A percentile compares a stretch with the other conserved stretches of the same genome.
Conservation (phyloP, 2,797 vertebrate genomes). For the Pterois miles region DNA sequence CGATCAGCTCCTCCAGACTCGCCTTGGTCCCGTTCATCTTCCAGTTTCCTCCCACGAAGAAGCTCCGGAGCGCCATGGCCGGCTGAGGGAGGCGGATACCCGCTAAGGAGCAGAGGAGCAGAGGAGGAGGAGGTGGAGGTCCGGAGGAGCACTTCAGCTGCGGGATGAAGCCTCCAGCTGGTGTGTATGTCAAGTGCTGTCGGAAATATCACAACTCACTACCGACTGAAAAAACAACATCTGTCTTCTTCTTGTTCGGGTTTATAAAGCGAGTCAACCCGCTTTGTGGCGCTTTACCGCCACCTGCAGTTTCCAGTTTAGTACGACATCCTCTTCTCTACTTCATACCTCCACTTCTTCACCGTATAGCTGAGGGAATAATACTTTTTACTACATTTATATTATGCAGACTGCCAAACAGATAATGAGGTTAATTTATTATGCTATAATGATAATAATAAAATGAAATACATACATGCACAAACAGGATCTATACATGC, state of each 20-base stretch:
- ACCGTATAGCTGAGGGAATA: too few species aligned
- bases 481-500: too few species aligned
- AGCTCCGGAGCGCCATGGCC: conserved; percentile 87
- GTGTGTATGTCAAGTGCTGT: conserved; percentile 32
- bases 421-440: too few species aligned
- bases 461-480: too few species aligned
- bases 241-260: not conserved
- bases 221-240: too few species aligned
- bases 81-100: not conserved
- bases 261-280: not conserved
- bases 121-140: not conserved
- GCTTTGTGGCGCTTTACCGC: not conserved
- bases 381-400: too few species aligned
- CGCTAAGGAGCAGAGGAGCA: not conserved
- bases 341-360: too few species aligned
- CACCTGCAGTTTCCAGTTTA: conserved; percentile 51
- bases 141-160: not conserved
- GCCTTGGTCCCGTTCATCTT: conserved; percentile 93
- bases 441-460: too few species aligned
- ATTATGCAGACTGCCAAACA: too few species aligned
- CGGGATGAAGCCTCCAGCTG: not conserved
- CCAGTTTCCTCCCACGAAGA: conserved; percentile 95
- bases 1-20: conserved; percentile 86
- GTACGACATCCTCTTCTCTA: not conserved
- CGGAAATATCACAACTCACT: conserved; percentile 10